Base-by-base conservation (phyloP, 2,113 vertebrate species). In the Melanostigma gelatinosum region DNA sequence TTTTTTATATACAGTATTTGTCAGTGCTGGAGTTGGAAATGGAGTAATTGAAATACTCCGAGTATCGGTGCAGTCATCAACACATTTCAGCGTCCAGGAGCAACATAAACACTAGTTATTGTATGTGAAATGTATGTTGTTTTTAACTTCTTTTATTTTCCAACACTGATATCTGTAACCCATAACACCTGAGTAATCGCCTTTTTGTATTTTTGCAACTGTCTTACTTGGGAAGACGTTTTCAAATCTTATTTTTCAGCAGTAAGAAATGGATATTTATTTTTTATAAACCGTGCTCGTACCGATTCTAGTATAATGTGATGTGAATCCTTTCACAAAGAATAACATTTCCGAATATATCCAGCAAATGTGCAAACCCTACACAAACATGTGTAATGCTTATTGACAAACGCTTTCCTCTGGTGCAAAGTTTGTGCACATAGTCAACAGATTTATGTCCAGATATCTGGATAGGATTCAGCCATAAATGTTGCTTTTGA, bases 221-320 rank as follows among this genome's bases (percentile, higher is more conserved):
- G 40, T 64, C 54, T 66, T 34, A 58, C 54, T 69, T 24, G 72
- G 72, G 73, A 72, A 81, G 60, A 79, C 76, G 50, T 18, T 87
- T 75, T 78, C 48, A 76, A 12, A 61, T 62, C n/a, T 4, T 69
- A 58, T 69, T 83, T 84, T 76, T 72, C n/a, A 62, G 52, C 79
- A 79, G 48, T 65, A 86, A 89, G 83, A 89, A 79, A 86, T 61
- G 66, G 69, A 86, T 93, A 92, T 92, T 91, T 92, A 89, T 90
- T 93, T 88, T 87, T 80, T 77, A 75, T 83, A 87, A 83, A 84
- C 64, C 36, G 27, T 69, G 46, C 55, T 34, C 0, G 34, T 34
- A 34, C 34, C 34, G 34, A 1, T 79, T 76, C 20, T 73, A 67
- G 40, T 79, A 3, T 62, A 76, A 66, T 38, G 40, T 66, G 48